A percentile compares a stretch with the other conserved stretches of the same genome.
Conservation (phyloP, 1,140 invertebrate species). For the Phthorimaea operculella region DNA sequence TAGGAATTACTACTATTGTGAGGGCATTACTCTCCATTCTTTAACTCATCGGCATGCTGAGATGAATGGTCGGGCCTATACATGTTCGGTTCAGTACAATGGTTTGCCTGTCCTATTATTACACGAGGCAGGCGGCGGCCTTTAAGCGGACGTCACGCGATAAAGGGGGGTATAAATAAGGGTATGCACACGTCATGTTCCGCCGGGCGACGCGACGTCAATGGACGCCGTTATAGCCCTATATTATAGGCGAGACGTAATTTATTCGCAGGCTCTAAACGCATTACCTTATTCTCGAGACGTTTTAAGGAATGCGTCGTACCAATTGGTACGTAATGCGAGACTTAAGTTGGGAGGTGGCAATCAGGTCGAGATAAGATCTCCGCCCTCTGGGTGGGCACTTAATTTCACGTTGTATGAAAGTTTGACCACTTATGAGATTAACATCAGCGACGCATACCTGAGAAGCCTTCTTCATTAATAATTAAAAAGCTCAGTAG, state of each 20-base stretch:
- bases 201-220: conserved; percentile 24
- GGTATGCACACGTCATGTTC: conserved; percentile 39
- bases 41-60: conserved; percentile 28
- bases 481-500: too few species aligned
- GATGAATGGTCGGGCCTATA: conserved; percentile 46
- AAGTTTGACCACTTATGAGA: too few species aligned
- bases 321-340: too few species aligned
- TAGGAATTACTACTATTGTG: conserved; percentile 47
- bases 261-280: not conserved
- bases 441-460: too few species aligned
- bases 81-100: conserved; percentile 38
- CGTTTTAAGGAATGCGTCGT: too few species aligned
- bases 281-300: too few species aligned
- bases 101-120: conserved; percentile 46
- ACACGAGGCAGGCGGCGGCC: conserved; percentile 32
- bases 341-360: too few species aligned
- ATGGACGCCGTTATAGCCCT: conserved; percentile 29
- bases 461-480: too few species aligned
- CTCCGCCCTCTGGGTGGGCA: too few species aligned
- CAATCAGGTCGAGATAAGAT: too few species aligned
- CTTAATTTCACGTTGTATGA: too few species aligned
- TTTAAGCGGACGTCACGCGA: conserved; percentile 48
- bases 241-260: conserved; percentile 18
- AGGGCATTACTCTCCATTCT: conserved; percentile 37
- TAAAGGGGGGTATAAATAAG: conserved; percentile 52